Conservation (phyloP, 2,113 vertebrate genomes). For the Chloroceryle aenea region DNA sequence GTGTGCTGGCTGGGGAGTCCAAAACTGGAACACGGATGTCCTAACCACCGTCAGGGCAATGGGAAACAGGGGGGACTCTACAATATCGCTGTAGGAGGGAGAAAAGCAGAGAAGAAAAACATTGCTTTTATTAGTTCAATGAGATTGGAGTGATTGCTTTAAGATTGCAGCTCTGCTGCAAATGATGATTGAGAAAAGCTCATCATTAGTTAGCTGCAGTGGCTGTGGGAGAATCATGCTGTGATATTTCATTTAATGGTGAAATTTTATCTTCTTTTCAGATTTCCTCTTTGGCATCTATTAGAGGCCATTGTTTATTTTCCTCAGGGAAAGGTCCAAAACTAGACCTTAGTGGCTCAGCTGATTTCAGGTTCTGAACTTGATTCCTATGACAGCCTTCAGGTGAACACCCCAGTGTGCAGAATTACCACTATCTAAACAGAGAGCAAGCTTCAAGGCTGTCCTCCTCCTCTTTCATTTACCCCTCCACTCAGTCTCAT, state of each 20-base stretch:
- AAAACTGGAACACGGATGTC: not conserved
- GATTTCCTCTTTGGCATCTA: not conserved
- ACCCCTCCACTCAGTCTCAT: not conserved
- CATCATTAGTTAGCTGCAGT: not conserved
- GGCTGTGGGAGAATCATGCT: conserved; percentile 39
- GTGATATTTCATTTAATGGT: conserved; percentile 11
- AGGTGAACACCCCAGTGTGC: not conserved
- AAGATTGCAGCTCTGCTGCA: conserved; percentile 31
- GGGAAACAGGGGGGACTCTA: not conserved
- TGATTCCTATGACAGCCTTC: not conserved
- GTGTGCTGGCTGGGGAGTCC: not conserved
- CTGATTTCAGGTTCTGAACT: not conserved
- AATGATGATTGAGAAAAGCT: not conserved
- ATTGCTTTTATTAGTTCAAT: conserved; percentile 48
- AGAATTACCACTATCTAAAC: not conserved
- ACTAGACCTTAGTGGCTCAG: not conserved
- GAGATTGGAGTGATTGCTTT: conserved; percentile 23
- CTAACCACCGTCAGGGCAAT: not conserved
- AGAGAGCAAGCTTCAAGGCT: not conserved
- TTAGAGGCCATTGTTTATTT: not conserved
- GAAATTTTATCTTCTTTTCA: not conserved
- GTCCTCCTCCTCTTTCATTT: not conserved
- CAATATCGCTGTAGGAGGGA: not conserved
- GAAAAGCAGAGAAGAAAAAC: not conserved
- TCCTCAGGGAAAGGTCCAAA: not conserved